These are phyloP conservation scores for Apodemia zela DNA, from an alignment of 2,888 invertebrate genomes.

Conservation along the genomic window DNA sequence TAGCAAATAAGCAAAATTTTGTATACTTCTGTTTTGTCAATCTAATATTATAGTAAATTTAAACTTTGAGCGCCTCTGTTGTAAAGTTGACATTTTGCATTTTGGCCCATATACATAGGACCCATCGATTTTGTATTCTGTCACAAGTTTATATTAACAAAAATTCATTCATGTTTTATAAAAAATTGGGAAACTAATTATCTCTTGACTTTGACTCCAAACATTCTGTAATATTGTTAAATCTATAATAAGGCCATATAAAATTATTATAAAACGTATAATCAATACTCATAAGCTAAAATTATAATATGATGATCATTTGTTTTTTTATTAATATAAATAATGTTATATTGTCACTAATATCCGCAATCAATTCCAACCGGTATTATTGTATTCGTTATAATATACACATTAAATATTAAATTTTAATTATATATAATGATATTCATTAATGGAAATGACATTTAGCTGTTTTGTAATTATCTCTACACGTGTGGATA, in stretches of 20 bases:
- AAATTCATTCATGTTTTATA: too few relatives aligned
- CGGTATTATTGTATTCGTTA: neutral
- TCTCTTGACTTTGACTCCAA: too few relatives aligned
- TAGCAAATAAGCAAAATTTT: too few relatives aligned
- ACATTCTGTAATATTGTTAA: too few relatives aligned
- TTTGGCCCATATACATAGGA: too few relatives aligned
- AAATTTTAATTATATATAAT: constrained; percentile 64
- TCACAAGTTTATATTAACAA: too few relatives aligned
- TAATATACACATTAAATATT: constrained; percentile 54
- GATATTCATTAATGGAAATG: constrained; percentile 47
- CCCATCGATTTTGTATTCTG: too few relatives aligned
- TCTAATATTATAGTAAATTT: too few relatives aligned
- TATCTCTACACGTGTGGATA: constrained; percentile 4
- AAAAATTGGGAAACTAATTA: too few relatives aligned
- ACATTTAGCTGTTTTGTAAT: constrained; percentile 7
- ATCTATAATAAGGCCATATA: neutral
- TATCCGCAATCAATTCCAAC: neutral
- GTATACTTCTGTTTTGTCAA: too few relatives aligned
- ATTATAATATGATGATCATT: neutral
- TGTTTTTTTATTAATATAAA: constrained; percentile 1
- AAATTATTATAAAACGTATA: neutral
- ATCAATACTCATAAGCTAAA: constrained; percentile 7
- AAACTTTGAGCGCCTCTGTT: too few relatives aligned
- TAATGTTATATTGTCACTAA: constrained; percentile 1
- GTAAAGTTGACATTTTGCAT: too few relatives aligned